phyloP scores from a whole-genome alignment of 2,888 invertebrate genomes.

The Iphiclides podalirius region DNA sequence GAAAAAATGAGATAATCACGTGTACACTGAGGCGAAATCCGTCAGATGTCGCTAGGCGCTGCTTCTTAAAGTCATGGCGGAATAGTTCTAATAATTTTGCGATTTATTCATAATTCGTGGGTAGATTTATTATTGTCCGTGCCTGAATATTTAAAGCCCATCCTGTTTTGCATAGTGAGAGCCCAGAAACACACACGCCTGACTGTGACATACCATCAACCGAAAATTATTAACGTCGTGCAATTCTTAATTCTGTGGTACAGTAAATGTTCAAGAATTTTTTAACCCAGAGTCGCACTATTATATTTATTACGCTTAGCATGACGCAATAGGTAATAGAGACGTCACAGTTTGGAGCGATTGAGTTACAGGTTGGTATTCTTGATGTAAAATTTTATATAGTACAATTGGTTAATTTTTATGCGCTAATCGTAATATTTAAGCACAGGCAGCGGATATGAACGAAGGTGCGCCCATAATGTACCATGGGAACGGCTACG shows the following conservation, averaged over 20 bases:
- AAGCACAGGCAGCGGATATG: conserved; percentile 46
- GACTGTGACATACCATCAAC: conserved; percentile 42
- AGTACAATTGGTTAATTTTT: conserved; percentile 21
- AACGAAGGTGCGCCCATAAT: conserved; percentile 66
- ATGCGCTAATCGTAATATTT: conserved; percentile 34
- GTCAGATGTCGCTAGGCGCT: conserved; percentile 73
- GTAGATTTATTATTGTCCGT: conserved; percentile 70
- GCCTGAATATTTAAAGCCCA: conserved; percentile 60
- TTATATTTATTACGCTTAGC: conserved; percentile 58
- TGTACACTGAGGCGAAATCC: conserved; percentile 52
- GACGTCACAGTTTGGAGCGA: conserved; percentile 48
- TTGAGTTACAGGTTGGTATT: conserved; percentile 58
- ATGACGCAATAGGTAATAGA: conserved; percentile 64
- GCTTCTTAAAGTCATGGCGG: conserved; percentile 73
- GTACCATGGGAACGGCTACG: conserved; percentile 60
- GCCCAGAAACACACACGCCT: conserved; percentile 51
- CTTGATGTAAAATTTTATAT: conserved; percentile 27
- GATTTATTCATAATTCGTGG: conserved; percentile 69
- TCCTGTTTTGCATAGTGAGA: conserved; percentile 57
- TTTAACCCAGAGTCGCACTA: conserved; percentile 55
- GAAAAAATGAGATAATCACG: conserved; percentile 65
- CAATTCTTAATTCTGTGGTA: conserved; percentile 62
- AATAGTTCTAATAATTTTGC: conserved; percentile 71
- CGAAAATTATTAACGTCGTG: conserved; percentile 48
- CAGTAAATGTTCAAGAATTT: conserved; percentile 56